Base-by-base conservation (phyloP, 2,113 vertebrate genomes). In the Spermophilus dauricus region DNA sequence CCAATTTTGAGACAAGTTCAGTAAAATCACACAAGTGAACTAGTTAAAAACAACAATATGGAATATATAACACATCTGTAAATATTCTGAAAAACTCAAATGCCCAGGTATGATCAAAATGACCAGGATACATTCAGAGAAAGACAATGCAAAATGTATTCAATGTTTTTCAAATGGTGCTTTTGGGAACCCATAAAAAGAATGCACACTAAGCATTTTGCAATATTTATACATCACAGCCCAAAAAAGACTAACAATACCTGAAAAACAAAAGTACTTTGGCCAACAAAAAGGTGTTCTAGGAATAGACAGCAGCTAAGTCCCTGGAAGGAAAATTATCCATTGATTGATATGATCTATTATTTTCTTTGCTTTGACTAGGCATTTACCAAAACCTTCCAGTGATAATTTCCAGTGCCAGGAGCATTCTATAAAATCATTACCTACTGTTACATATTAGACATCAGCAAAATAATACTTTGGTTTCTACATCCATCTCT, bases 1-100 rank as follows among this genome's bases (percentile, higher is more conserved):
- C 48, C 45, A 77, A 94, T 80, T 92, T 96, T 86, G 24, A 87
- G 7, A 84, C 37, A 76, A 89, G 4, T 4, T 86, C 24, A 81
- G 11, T 39, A 87, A 91, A 89, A 72, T 12, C 3, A 69, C 37
- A 53, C 16, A 76, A 20, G 6, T 14, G 84, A 94, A 45, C 20
- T 70, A 89, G 53, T 69, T 86, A 78, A 92, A 96, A 90, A 0
- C 4, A 93, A 10, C 9, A 77, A 53, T 69, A 53, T 45, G 39
- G 39, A 80, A n/a, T 32, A 80, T 0, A 30, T 34, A 90, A 61
- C 3, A 75, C 10, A 69, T 51, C 37, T 92, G 8, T n/a, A 94
- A 58, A 93, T 51, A 91, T 42, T 63, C 84, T 51, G 24, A 22
- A 76, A 32, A 89, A 78, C 10, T 18, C 17, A 84, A 90, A 90